phyloP scores from a whole-genome alignment of 2,113 vertebrate genomes.

The rabbit (Oryctolagus cuniculus) region mOryCun1.1 NC_091448.1:20586001-20586500 shows the following conservation, averaged over 20 bases:
- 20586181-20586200: not conserved
- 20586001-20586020: no score
- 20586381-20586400: slow-evolving; percentile 59
- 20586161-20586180: not conserved
- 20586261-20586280: not conserved
- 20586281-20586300: no score
- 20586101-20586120: not conserved
- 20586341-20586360: not conserved
- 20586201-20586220: not conserved
- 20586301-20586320: not conserved
- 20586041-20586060: not conserved
- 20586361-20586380: slow-evolving; percentile 37
- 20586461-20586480: not conserved
- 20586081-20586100: not conserved
- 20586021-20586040: not conserved
- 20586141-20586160: not conserved
- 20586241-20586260: accelerated
- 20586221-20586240: not conserved
- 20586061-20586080: no score
- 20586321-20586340: not conserved
- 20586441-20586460: not conserved
- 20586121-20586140: accelerated
- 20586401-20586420: slow-evolving; percentile 70
- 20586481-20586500: slow-evolving; percentile 29
- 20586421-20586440: slow-evolving; percentile 59